Base-by-base conservation (phyloP, 2,797 vertebrate species). In the Perodicticus potto region DNA sequence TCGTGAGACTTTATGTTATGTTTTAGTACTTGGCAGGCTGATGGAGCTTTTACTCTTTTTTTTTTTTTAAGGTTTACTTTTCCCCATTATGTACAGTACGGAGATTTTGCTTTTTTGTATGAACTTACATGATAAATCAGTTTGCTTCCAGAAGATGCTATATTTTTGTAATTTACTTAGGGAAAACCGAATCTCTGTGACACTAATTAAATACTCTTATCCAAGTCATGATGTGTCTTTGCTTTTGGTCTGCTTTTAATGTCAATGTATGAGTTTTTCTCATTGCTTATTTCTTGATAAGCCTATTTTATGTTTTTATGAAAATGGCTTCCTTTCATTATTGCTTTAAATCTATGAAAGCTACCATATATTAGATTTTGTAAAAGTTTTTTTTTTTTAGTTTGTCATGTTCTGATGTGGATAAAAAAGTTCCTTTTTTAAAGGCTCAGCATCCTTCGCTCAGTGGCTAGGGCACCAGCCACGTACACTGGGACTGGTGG, bases 221-320 rank as follows among this genome's bases (percentile, higher is more conserved):
- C 27, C 17, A 82, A 49, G 45, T 34, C 25, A 10, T 63, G 45
- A 1, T 91, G 1, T 63, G 6, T 69, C 19, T 85, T 92, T 81
- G 81, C 32, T 49, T 86, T 88, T 85, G 37, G 23, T 91, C 17
- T 57, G 19, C 25, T 72, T 73, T 73, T 74, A 20, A 22, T 88
- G 14, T 45, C 80, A 23, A 19, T 88, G 83, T 72, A 29, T 90
- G 65, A 69, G 77, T 80, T 91, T 69, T 93, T 74, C 29, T 91
- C n/a, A 10, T 95, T 81, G 32, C 25, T 16, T 77, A 73, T 73
- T 85, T 92, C 43, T 77, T 86, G 32, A 2, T 90, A 78, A 84
- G 3, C 88, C 63, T 84, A 8, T 78, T 32, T 76, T 83, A 40
- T 74, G 11, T 93, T 94, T 70, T 49, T 34, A 0, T 45, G 10